Evolutionary conservation across 2,888 invertebrate genomes (phyloP), one percentile per base, ranked within the genome.

Genomic region (Eretmocerus hayati): DNA sequence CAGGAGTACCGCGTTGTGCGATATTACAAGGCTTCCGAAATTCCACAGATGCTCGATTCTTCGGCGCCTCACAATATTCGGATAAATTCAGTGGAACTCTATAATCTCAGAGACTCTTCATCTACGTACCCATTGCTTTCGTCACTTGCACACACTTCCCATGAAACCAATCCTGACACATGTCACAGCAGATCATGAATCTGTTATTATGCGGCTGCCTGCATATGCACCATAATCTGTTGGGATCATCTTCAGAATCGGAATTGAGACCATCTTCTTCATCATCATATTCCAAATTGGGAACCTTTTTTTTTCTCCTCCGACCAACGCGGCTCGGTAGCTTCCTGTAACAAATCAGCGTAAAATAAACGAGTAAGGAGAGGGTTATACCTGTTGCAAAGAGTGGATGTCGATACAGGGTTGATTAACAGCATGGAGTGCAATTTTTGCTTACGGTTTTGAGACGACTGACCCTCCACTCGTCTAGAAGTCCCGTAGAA

Each of bases 171-270:
- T 95, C 93, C 67, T 92, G 90, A 69, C 95, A 96, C 13, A 82
- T 80, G 71, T 96, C 95, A 71, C 96, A 96, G 70, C 92, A 92
- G 62, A 95, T 95, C 95, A 96, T 96, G 68, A 96, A 95, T 45
- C 93, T 78, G 72, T 94, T 92, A 63, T 93, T 91, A 69, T 94
- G 93, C 1, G 95, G 95, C 66, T 91, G 90, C 60, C 86, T 85
- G 67, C 95, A 95, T 66, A 95, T 88, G 71, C 95, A 95, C 93
- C 95, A 95, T 44, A 94, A 74, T 66, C 90, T 85, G 63, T 88
- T 84, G 8, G 93, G 93, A 77, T 94, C 93, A 73, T 93, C 92
- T 72, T 92, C 91, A n/a, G 88, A 88, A 71, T 84, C 84, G 67
- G 79, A 81, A 66, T 78, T 80, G 56, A 80, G 71, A 5, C 69